These are phyloP conservation scores for Tinamus guttatus DNA, from an alignment of 2,113 vertebrate species.

Conservation along the genomic window DNA sequence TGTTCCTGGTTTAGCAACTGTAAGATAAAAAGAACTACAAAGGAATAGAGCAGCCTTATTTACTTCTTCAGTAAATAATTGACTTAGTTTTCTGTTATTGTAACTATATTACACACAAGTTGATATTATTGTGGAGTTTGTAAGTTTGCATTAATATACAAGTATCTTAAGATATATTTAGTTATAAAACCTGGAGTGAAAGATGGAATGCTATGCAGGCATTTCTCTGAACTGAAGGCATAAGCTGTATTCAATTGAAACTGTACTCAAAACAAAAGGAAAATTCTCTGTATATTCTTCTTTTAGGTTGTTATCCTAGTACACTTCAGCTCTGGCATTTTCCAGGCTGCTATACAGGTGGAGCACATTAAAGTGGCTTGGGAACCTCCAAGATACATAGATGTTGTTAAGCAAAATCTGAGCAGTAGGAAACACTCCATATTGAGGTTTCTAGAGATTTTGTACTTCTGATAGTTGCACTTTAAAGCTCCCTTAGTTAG, in stretches of 20 bases:
- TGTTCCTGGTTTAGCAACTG: background rate
- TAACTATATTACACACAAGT: background rate
- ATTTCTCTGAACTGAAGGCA: background rate
- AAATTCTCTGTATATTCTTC: background rate
- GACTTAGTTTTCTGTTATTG: conserved; percentile 37
- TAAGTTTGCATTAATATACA: conserved; percentile 51
- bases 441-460: conserved; percentile 42
- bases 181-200: background rate
- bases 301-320: background rate
- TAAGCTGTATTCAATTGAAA: background rate
- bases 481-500: conserved; percentile 14
- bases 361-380: background rate
- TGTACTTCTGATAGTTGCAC: conserved; percentile 24
- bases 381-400: background rate
- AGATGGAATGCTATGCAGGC: conserved; percentile 12
- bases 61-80: conserved; percentile 22
- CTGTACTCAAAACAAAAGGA: background rate
- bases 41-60: conserved; percentile 38
- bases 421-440: conserved; percentile 31
- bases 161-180: conserved; percentile 10
- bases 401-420: conserved; percentile 7
- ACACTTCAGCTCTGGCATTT: background rate
- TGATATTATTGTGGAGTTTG: background rate
- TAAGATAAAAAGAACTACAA: background rate
- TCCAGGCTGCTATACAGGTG: background rate